Evolutionary conservation across 2,888 invertebrate species (phyloP).

Genomic region (Papilio demoleus): DNA sequence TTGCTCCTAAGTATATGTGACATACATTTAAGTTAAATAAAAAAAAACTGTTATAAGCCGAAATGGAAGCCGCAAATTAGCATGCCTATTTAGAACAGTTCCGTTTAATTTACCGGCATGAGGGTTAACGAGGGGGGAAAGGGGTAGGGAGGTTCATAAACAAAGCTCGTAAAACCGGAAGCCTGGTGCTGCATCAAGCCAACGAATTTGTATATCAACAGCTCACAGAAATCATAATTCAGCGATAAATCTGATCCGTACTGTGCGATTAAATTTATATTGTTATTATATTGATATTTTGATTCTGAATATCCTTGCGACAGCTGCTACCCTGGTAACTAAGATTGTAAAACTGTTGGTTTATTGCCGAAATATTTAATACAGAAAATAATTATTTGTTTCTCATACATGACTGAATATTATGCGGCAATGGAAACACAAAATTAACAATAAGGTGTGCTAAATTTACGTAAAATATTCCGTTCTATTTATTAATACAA

Average conservation of each 20-base stretch:
- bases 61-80: constrained; percentile 60
- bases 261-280: constrained; percentile 20
- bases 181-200: constrained; percentile 42
- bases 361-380: not conserved
- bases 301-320: constrained; percentile 20
- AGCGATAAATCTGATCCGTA: constrained; percentile 35
- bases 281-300: constrained; percentile 28
- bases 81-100: constrained; percentile 62
- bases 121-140: constrained; percentile 25
- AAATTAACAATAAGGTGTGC: too few species aligned
- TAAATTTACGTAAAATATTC: too few species aligned
- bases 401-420: too few species aligned
- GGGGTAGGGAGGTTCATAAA: constrained; percentile 44
- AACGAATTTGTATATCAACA: constrained; percentile 43
- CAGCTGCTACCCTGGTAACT: constrained; percentile 37
- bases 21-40: too few species aligned
- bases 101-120: constrained; percentile 62
- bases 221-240: constrained; percentile 42
- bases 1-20: too few species aligned
- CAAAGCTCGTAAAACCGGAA: constrained; percentile 42
- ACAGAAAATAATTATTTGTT: not conserved
- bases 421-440: too few species aligned
- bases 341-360: not conserved
- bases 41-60: constrained; percentile 44
- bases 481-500: not conserved